Percentiles rank a stretch among this genome's conserved stretches.
These are phyloP conservation scores for Sarcophaga peregrina DNA, from an alignment of 1,140 invertebrate genomes.

Conservation along the genomic window DNA sequence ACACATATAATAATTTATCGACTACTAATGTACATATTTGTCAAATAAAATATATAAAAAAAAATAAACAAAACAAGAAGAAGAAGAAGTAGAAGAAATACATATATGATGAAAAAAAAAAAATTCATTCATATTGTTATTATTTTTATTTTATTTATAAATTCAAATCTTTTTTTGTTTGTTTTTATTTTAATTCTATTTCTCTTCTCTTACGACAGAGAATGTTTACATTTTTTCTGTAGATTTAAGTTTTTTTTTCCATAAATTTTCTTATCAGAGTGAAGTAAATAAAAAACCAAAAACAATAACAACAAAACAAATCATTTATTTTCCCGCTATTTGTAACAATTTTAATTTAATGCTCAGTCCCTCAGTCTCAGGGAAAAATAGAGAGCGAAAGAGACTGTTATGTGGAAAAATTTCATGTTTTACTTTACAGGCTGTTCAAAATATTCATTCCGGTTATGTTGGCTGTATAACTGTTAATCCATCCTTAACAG, in stretches of 20 bases:
- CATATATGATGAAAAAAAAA: no score
- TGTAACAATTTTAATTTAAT: neutral
- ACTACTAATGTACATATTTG: no score
- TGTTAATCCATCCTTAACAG: neutral
- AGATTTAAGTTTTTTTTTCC: neutral
- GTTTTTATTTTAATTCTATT: no score
- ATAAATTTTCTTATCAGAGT: neutral
- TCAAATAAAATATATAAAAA: no score
- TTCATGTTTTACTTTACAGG: neutral
- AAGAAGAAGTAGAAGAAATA: no score
- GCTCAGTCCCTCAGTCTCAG: neutral
- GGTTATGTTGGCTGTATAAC: neutral
- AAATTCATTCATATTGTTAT: no score
- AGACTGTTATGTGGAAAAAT: no score
- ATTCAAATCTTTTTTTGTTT: neutral
- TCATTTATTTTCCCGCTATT: conserved; percentile 7
- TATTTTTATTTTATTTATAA: no score
- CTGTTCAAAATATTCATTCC: neutral
- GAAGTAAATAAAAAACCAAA: neutral
- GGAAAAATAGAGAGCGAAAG: no score
- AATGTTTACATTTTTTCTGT: neutral
- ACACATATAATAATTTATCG: no score
- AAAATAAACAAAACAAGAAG: no score
- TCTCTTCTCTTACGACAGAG: neutral
- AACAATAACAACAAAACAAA: neutral